Base-by-base conservation (phyloP, 2,113 vertebrate genomes). In the Balaenoptera acutorostrata region DNA sequence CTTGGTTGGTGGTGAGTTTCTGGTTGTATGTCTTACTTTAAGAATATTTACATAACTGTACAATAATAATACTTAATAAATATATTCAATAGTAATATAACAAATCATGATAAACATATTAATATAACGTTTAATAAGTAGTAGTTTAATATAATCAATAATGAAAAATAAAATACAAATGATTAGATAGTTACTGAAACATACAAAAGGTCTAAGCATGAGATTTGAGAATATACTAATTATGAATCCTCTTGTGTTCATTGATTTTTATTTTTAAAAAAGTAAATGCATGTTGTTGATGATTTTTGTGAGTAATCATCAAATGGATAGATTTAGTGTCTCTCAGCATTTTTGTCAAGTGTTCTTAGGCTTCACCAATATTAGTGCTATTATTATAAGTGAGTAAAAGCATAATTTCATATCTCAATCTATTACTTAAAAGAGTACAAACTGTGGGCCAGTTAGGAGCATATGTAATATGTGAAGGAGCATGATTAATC, bases 381-480 rank as follows among this genome's bases (percentile, higher is more conserved):
- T 2, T 21, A 2, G 2, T 69, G 12, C 41, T 61, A 0, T 93
- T 75, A 10, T 52, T 89, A 27, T 4, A 44, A 41, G 21, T 20
- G 9, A 41, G 8, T 39, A 14, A 85, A 93, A 95, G 12, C 39
- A n/a, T 63, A 15, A 23, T 63, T 63, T 72, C 21, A 6, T 55
- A 6, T n/a, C 12, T 64, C 20, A 78, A 9, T 21, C 21, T n/a
- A 27, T 74, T 52, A 21, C 49, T 69, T 52, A n/a, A 46, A 39
- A 31, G 59, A n/a, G 15, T 1, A 3, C 23, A 41, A 87, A 12
- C 6, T 20, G 0, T 23, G 14, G 33, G 29, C 17, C 31, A 23
- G 2, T 17, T 77, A 72, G 81, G 15, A 63, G 0, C 29, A 2
- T 1, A 3, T 21, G 12, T 36, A 17, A 27, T 10, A 0, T 29